Percentiles rank a stretch among this genome's conserved stretches.
Evolutionary conservation across 2,888 invertebrate species (phyloP).

Genomic region (Gryllus longicercus): DNA sequence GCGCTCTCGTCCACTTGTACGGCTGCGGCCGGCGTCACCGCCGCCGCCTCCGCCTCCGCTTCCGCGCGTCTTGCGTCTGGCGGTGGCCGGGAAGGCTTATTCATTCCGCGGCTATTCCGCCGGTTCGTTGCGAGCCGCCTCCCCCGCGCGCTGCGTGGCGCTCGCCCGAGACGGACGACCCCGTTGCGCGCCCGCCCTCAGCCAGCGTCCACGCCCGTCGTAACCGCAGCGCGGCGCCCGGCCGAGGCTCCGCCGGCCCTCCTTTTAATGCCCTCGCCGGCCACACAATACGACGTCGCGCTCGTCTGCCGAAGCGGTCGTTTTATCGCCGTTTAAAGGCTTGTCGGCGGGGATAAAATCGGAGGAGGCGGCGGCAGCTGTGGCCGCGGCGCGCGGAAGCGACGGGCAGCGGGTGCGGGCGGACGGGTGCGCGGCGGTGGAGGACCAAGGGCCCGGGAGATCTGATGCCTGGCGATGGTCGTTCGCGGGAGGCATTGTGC

Average conservation of each 20-base stretch:
- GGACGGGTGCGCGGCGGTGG: no score
- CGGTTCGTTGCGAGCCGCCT: not conserved
- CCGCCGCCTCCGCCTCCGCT: not conserved
- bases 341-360: not conserved
- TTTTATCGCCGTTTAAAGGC: not conserved
- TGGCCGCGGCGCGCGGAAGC: not conserved
- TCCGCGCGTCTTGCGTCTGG: no score
- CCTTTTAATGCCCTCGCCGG: not conserved
- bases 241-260: not conserved
- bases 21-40: not conserved
- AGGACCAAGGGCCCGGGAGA: no score
- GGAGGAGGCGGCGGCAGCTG: not conserved
- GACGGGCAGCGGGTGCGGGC: not conserved
- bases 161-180: no score
- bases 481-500: no score
- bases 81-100: no score
- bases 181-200: no score
- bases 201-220: no score
- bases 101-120: not conserved
- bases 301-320: not conserved
- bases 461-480: no score
- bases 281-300: not conserved
- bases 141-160: no score
- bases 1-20: not conserved
- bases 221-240: not conserved